A percentile compares a stretch with the other conserved stretches of the same genome.
Conservation (phyloP, 2,797 vertebrate genomes). For the Pygocentrus nattereri region DNA sequence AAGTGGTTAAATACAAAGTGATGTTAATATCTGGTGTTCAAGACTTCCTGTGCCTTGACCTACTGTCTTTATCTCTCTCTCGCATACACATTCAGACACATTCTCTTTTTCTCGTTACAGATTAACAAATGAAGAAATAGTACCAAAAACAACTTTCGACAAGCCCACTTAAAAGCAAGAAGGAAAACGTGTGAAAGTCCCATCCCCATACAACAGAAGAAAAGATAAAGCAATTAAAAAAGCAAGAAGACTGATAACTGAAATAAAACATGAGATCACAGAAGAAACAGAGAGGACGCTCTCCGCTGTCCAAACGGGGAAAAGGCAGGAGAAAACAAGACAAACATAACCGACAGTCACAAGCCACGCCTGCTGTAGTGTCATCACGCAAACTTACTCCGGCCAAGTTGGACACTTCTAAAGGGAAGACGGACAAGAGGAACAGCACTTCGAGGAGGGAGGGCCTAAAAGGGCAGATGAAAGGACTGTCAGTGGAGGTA, state of each 20-base stretch:
- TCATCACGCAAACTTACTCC: constrained; percentile 68
- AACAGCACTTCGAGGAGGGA: constrained; percentile 64
- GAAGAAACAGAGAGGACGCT: constrained; percentile 83
- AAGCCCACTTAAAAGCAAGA: not conserved
- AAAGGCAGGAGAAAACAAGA: constrained; percentile 79
- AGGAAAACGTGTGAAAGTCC: constrained; percentile 10
- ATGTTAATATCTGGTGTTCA: not conserved
- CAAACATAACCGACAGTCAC: constrained; percentile 69
- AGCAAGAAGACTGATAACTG: not conserved
- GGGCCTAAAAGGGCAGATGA: constrained; percentile 65
- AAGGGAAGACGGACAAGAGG: constrained; percentile 68
- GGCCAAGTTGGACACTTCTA: constrained; percentile 59
- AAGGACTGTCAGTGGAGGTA: constrained; percentile 69
- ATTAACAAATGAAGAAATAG: constrained; percentile 32
- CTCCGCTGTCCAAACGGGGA: constrained; percentile 81
- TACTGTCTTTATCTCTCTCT: not conserved
- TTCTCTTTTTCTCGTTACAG: constrained; percentile 37
- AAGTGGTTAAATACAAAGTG: not conserved
- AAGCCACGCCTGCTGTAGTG: constrained; percentile 64
- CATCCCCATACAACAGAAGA: not conserved
- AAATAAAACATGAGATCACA: constrained; percentile 84
- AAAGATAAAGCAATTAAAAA: constrained; percentile 17
- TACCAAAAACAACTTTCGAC: not conserved
- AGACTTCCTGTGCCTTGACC: not conserved
- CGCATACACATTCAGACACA: not conserved